Evolutionary conservation across 2,797 vertebrate species (phyloP), one percentile per base, ranked within the genome.

Genomic region (Cirrhinus molitorella): DNA sequence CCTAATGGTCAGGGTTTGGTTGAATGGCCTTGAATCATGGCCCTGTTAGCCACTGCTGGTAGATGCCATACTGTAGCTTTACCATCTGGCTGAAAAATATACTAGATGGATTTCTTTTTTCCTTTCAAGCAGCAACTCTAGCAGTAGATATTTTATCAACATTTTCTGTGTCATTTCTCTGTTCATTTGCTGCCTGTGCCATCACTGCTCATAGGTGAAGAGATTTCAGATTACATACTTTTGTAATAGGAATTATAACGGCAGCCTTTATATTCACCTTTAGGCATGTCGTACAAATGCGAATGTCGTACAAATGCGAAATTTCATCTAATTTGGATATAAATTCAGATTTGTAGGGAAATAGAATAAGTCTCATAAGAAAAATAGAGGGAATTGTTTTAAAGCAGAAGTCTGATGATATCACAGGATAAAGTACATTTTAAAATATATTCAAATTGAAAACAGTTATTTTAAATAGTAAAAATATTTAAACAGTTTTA

Each of bases 381-480:
- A 34, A 53, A 11, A 34, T 13, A 23, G 14, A 79, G 7, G 49
- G 12, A 68, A 55, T 28, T 23, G 19, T 40, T 55, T 40, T 40
- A 4, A 80, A 59, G 17, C 79, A 71, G 66, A 80, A 70, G 65
- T 79, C 4, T 68, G 14, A 40, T 40, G n/a, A n/a, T n/a, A n/a
- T n/a, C n/a, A n/a, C n/a, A n/a, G n/a, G n/a, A n/a, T n/a, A n/a
- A n/a, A n/a, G n/a, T n/a, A n/a, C n/a, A n/a, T n/a, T n/a, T n/a
- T n/a, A n/a, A n/a, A n/a, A n/a, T n/a, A n/a, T n/a, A n/a, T n/a
- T n/a, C n/a, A n/a, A n/a, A n/a, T n/a, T n/a, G n/a, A n/a, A n/a
- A n/a, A n/a, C n/a, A n/a, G n/a, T n/a, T n/a, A n/a, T n/a, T n/a
- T n/a, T n/a, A n/a, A n/a, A n/a, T n/a, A n/a, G n/a, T n/a, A n/a